Conservation (phyloP, 2,888 invertebrate species). For the Pyralis farinalis region DNA sequence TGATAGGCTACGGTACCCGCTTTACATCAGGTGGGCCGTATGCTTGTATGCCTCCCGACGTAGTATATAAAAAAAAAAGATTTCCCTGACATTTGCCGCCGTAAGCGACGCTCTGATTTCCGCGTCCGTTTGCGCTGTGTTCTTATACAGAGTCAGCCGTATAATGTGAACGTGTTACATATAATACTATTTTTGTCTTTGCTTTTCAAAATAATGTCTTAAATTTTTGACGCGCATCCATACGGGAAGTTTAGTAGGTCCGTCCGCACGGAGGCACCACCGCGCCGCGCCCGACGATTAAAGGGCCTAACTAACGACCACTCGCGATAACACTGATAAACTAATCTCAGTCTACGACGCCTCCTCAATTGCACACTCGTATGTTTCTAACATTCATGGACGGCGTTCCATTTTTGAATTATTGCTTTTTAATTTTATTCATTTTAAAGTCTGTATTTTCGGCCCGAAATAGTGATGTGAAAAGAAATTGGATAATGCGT, state of each 20-base stretch:
- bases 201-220: too few relatives aligned
- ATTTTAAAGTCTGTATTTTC: not conserved
- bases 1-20: too few relatives aligned
- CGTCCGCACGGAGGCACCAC: slow-evolving; percentile 42
- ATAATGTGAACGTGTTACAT: too few relatives aligned
- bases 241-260: not conserved
- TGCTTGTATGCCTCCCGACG: too few relatives aligned
- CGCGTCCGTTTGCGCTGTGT: too few relatives aligned
- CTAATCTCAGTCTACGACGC: slow-evolving; percentile 67
- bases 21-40: too few relatives aligned
- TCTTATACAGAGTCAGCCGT: too few relatives aligned
- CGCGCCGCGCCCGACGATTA: slow-evolving; percentile 70
- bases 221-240: slow-evolving; percentile 38
- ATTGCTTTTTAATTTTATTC: slow-evolving; percentile 6
- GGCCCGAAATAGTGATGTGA: not conserved
- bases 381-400: slow-evolving; percentile 49
- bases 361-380: slow-evolving; percentile 55
- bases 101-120: too few relatives aligned
- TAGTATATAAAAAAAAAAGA: too few relatives aligned
- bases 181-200: too few relatives aligned
- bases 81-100: too few relatives aligned
- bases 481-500: not conserved
- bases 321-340: slow-evolving; percentile 68
- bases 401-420: slow-evolving; percentile 11
- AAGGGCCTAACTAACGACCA: slow-evolving; percentile 70